A percentile compares a stretch with the other conserved stretches of the same genome.
phyloP scores from a whole-genome alignment of 2,797 vertebrate species.

The Cossypha dichroa region DNA sequence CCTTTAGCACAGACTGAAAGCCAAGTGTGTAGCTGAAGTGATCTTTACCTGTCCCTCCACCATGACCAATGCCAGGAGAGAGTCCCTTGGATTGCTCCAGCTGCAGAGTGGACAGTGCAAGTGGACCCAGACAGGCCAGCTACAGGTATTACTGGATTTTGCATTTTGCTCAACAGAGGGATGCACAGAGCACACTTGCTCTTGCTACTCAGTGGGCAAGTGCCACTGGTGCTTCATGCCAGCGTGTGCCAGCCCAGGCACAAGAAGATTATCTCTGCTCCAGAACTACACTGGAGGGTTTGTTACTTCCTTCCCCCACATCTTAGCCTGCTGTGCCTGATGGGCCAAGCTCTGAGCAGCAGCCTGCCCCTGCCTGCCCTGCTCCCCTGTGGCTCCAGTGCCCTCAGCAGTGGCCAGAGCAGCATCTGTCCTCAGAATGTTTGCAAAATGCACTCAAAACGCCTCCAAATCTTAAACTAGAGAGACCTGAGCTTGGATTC shows the following conservation, averaged over 20 bases:
- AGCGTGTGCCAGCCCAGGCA: neutral
- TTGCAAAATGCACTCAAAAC: neutral
- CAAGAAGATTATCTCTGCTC: neutral
- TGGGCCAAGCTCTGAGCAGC: neutral
- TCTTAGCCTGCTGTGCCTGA: neutral
- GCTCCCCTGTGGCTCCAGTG: neutral
- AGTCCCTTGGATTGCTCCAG: neutral
- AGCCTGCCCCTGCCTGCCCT: neutral
- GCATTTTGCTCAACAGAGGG: neutral
- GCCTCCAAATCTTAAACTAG: neutral
- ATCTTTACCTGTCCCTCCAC: neutral
- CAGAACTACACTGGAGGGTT: neutral
- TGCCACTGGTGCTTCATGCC: neutral
- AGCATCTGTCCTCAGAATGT: rapidly evolving
- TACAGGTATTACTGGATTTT: neutral
- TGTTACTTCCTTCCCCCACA: neutral
- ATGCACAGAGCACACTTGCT: neutral
- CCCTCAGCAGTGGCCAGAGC: neutral
- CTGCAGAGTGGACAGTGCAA: neutral
- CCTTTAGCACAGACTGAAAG: neutral
- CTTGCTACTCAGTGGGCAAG: neutral
- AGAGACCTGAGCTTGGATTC: neutral
- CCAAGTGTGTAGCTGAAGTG: neutral
- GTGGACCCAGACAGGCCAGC: neutral
- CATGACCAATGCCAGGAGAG: neutral